These are phyloP conservation scores for Otolemur crassicaudatus DNA, from an alignment of 2,797 vertebrate species.

Conservation along the genomic window DNA sequence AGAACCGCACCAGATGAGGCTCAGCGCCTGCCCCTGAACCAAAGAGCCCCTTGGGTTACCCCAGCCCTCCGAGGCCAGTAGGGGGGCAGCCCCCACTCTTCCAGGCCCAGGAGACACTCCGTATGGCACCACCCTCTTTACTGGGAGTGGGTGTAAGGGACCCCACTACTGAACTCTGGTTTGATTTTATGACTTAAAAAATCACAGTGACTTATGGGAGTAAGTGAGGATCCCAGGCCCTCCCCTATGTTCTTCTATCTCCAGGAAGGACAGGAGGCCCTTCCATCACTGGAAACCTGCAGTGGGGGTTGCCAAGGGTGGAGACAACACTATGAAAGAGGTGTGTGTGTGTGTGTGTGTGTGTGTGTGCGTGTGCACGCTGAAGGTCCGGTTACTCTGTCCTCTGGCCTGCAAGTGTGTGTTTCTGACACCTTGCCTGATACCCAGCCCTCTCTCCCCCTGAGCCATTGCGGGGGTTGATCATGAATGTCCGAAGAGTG, in stretches of 20 bases:
- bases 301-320: neutral
- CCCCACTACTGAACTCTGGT: conserved; percentile 72
- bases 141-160: neutral
- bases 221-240: neutral
- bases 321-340: neutral
- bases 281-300: conserved; percentile 71
- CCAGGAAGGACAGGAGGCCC: neutral
- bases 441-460: conserved; percentile 17
- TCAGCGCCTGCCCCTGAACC: conserved; percentile 51
- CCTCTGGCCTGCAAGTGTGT: conserved; percentile 16
- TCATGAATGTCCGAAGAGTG: conserved; percentile 80
- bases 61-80: conserved; percentile 11
- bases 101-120: conserved; percentile 5
- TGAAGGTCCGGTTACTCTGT: neutral
- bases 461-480: conserved; percentile 70
- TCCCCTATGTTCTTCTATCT: neutral
- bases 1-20: conserved; percentile 95
- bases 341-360: neutral
- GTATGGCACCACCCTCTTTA: neutral
- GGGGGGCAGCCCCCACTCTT: neutral
- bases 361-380: rapidly evolving
- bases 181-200: conserved; percentile 56
- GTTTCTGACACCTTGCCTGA: conserved; percentile 1
- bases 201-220: conserved; percentile 32
- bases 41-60: conserved; percentile 70